Evolutionary conservation across 92 coral and sea anemone species (phyloP).

Genomic region (Zoanthus sansibaricus): DNA sequence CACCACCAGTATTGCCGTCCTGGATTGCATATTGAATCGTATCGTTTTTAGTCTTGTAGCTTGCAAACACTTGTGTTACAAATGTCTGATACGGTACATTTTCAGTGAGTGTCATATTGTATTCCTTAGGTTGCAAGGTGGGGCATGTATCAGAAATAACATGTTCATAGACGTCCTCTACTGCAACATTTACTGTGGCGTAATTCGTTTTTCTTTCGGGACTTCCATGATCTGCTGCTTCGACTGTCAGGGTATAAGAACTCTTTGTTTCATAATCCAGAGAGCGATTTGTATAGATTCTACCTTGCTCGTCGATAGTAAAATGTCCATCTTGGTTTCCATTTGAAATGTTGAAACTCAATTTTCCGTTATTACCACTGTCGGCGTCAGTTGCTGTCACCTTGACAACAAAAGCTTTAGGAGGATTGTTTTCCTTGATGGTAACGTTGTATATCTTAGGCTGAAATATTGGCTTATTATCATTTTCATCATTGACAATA

Average conservation of each 20-base stretch:
- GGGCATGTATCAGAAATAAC: slow-evolving; percentile 88
- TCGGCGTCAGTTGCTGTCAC: slow-evolving; percentile 83
- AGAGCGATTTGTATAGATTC: slow-evolving; percentile 60
- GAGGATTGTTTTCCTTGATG: slow-evolving; percentile 68
- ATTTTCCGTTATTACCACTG: slow-evolving; percentile 50
- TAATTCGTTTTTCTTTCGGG: slow-evolving; percentile 70
- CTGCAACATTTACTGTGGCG: slow-evolving; percentile 79
- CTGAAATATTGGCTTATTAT: slow-evolving; percentile 60
- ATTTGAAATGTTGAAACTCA: slow-evolving; percentile 57
- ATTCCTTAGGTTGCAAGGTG: slow-evolving; percentile 82
- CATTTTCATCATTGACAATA: slow-evolving; percentile 68
- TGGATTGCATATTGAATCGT: slow-evolving; percentile 74
- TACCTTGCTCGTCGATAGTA: slow-evolving; percentile 61
- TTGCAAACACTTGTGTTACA: slow-evolving; percentile 78
- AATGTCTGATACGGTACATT: slow-evolving; percentile 63
- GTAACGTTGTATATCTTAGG: slow-evolving; percentile 41
- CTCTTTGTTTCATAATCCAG: slow-evolving; percentile 85
- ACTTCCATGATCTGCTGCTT: slow-evolving; percentile 84
- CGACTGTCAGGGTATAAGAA: slow-evolving; percentile 64
- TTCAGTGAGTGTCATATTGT: slow-evolving; percentile 81
- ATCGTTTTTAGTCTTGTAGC: slow-evolving; percentile 57
- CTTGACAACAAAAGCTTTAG: slow-evolving; percentile 56
- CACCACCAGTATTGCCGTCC: slow-evolving; percentile 78
- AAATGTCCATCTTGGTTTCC: slow-evolving; percentile 63
- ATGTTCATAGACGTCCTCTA: slow-evolving; percentile 67